Conservation (phyloP, 2,888 invertebrate genomes). For the Nebria salina region DNA sequence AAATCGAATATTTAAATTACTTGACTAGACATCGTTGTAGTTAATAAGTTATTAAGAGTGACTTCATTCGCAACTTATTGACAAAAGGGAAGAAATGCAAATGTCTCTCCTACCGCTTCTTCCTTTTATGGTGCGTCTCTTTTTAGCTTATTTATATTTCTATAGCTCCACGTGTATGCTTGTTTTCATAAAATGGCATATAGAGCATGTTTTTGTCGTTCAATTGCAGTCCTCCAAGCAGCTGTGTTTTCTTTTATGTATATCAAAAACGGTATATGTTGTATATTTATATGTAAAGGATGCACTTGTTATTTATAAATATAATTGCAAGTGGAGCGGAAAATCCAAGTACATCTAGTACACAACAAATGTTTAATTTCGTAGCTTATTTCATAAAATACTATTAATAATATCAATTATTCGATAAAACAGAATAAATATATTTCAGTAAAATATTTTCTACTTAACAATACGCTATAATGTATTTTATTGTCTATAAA, state of each 20-base stretch:
- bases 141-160: background rate
- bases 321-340: background rate
- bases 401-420: too few species aligned
- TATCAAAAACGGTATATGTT: background rate
- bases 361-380: too few species aligned
- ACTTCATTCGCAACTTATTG: background rate
- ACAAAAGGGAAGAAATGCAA: too few species aligned
- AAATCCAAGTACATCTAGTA: too few species aligned
- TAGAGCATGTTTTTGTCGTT: background rate
- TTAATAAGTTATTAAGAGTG: background rate
- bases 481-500: too few species aligned
- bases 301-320: background rate
- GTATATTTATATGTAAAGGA: background rate
- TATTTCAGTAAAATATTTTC: too few species aligned
- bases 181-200: background rate
- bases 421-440: too few species aligned
- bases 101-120: background rate
- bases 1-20: background rate
- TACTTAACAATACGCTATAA: too few species aligned
- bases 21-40: background rate
- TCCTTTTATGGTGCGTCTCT: too few species aligned
- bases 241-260: background rate
- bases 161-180: background rate
- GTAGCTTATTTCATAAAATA: too few species aligned
- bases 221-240: background rate